phyloP scores from a whole-genome alignment of 2,888 invertebrate genomes.

The Sylvicola cinctus region DNA sequence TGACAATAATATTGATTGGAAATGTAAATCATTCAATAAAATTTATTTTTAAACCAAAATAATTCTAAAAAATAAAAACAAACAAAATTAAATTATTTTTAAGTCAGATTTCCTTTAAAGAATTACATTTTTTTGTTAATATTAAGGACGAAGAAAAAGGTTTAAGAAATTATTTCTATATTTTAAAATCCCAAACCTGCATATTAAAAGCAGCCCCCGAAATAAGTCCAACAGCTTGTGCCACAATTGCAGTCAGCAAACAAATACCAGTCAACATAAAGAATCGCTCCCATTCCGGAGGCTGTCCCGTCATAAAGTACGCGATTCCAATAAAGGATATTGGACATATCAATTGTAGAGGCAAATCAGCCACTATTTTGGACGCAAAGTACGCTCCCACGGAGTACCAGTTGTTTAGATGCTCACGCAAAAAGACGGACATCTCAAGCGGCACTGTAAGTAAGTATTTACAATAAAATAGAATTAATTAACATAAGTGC shows the following conservation, averaged over 20 bases:
- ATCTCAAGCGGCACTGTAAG: conserved; percentile 57
- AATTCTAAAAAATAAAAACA: conserved; percentile 29
- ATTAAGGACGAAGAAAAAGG: conserved; percentile 4
- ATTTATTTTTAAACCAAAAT: too few species aligned
- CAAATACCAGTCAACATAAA: conserved; percentile 43
- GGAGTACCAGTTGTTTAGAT: conserved; percentile 78
- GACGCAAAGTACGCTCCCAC: conserved; percentile 62
- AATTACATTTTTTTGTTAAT: conserved; percentile 4
- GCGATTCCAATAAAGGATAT: conserved; percentile 47
- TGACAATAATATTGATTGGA: too few species aligned
- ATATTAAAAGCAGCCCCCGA: conserved; percentile 49
- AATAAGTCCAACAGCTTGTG: conserved; percentile 55
- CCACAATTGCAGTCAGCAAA: conserved; percentile 45
- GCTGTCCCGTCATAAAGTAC: conserved; percentile 64
- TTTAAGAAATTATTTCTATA: too few species aligned
- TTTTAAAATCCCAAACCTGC: too few species aligned
- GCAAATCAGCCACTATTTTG: conserved; percentile 55
- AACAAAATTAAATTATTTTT: too few species aligned
- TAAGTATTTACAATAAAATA: conserved; percentile 8
- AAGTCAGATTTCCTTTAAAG: too few species aligned
- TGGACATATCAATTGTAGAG: conserved; percentile 50
- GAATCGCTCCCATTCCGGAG: conserved; percentile 36
- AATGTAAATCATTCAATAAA: too few species aligned
- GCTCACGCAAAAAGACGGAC: conserved; percentile 55
- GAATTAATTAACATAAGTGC: too few species aligned